Evolutionary conservation across 2,797 vertebrate genomes (phyloP), one percentile per base, ranked within the genome.

Genomic region (Meda fulgida): DNA sequence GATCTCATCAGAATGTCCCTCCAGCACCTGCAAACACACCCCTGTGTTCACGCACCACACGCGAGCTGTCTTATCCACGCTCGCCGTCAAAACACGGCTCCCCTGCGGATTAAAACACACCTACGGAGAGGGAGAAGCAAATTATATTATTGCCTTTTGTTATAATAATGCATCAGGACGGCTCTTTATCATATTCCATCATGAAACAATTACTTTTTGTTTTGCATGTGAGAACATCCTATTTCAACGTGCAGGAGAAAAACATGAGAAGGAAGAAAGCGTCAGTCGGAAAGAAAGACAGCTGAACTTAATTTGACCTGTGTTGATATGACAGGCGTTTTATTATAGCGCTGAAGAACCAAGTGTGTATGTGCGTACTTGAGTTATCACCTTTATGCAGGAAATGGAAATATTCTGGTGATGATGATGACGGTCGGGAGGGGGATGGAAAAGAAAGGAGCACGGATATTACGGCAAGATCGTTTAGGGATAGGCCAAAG

Each of bases 71-170:
- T 95, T 97, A 93, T 99, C 98, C 53, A 95, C 94, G 84, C 98
- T 97, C 69, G 96, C 97, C 5, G 98, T 99, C 84, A 99, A 92
- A 80, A 99, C 90, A 38, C 93, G 94, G 89, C 88, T 96, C 67
- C 97, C 97, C 92, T 97, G 97, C 2, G 98, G 96, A 92, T 95
- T 99, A 92, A 99, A 99, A 89, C 97, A 98, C 84, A 99, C 94
- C 98, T 99, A 31, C 11, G 9, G 79, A 14, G 53, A 60, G 70
- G 53, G 19, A 75, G 23, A 29, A 73, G 34, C 63, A 0, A 55
- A 65, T 75, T 75, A 84, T 55, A 69, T 84, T 69, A 77, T 51
- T 63, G 16, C 40, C 48, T 71, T 60, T 63, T 72, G 34, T 84
- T 78, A 70, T 58, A 26, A 77, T 34, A 78, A 78, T 78, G 63